These are phyloP conservation scores for Heteromurus nitidus DNA, from an alignment of 2,888 invertebrate genomes.

Conservation along the genomic window DNA sequence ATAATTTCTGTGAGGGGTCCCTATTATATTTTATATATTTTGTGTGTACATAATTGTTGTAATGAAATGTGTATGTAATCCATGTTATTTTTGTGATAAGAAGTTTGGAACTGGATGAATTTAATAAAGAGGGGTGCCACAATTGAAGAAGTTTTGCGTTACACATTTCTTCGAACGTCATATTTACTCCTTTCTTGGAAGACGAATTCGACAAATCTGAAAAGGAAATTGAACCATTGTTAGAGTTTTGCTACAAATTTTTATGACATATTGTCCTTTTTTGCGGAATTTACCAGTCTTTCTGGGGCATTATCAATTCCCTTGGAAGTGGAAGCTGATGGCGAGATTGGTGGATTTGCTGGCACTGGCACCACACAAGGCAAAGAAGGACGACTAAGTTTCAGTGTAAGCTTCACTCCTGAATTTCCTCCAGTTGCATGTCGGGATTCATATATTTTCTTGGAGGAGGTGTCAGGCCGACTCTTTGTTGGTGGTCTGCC, in stretches of 20 bases:
- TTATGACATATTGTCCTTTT: background rate
- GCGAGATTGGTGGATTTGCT: background rate
- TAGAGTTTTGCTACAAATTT: background rate
- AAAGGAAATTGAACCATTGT: background rate
- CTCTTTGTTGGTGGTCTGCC: background rate
- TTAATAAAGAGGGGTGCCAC: slow-evolving; percentile 58
- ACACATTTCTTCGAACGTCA: no score
- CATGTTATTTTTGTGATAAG: slow-evolving; percentile 32
- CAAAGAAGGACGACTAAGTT: background rate
- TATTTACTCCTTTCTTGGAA: no score
- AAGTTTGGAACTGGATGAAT: slow-evolving; percentile 19
- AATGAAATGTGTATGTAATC: slow-evolving; percentile 11
- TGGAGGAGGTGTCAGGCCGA: background rate
- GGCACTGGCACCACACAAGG: background rate
- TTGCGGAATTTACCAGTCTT: background rate
- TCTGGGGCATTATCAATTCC: background rate
- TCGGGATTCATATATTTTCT: background rate
- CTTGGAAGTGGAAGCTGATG: background rate
- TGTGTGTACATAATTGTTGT: background rate
- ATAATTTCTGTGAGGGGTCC: background rate
- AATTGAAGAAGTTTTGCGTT: slow-evolving; percentile 10
- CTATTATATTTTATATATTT: background rate
- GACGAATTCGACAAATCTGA: no score
- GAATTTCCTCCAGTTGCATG: background rate
- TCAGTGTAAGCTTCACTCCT: background rate